Percentiles rank a stretch among this genome's conserved stretches.
These are phyloP conservation scores for Narcine bancroftii DNA, from an alignment of 2,113 vertebrate species.

Conservation along the genomic window DNA sequence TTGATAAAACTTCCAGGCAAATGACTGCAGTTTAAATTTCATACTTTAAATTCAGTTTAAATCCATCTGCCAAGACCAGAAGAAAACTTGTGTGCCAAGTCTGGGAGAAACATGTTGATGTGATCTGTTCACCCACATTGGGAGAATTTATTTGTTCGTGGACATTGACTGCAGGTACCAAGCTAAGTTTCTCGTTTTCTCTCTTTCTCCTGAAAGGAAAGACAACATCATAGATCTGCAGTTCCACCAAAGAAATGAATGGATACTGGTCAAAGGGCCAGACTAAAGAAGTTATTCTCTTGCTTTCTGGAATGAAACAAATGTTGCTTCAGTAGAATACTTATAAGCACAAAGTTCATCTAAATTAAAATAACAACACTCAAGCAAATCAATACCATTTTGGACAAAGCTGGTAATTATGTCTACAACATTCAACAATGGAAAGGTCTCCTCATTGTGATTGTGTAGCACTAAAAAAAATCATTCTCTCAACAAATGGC, in stretches of 20 bases:
- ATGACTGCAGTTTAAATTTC: conserved; percentile 25
- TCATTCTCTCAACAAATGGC: too few relatives aligned
- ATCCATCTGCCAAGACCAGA: not conserved
- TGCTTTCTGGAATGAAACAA: not conserved
- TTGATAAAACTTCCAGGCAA: conserved; percentile 9
- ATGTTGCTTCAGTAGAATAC: not conserved
- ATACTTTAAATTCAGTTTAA: not conserved
- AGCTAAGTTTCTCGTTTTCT: not conserved
- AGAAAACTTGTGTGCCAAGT: not conserved
- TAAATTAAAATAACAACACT: not conserved
- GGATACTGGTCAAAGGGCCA: not conserved
- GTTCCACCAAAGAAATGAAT: not conserved
- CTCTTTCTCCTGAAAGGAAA: not conserved
- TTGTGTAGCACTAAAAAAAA: too few relatives aligned
- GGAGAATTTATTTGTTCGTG: not conserved
- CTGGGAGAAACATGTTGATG: not conserved
- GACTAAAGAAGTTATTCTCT: not conserved
- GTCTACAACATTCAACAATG: too few relatives aligned
- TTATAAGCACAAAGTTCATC: not conserved
- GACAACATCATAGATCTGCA: not conserved
- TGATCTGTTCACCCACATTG: not conserved
- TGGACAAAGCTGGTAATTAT: too few relatives aligned
- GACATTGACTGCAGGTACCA: not conserved
- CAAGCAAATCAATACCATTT: not conserved
- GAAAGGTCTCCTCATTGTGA: too few relatives aligned